These are phyloP conservation scores for Lophura nycthemera DNA, from an alignment of 2,113 vertebrate species.

Conservation along the genomic window DNA sequence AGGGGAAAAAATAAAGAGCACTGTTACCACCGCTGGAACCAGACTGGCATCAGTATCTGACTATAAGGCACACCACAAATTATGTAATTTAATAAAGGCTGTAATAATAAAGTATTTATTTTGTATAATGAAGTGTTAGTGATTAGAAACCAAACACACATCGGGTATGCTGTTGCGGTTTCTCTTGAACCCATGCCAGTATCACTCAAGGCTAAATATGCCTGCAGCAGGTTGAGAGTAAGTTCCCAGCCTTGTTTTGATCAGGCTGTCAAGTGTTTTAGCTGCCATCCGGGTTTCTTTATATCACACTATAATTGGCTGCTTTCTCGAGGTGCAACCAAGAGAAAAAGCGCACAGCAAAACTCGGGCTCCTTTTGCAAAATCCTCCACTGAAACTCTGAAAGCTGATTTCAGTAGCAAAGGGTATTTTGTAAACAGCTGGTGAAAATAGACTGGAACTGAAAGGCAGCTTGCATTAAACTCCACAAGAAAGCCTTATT, in stretches of 20 bases:
- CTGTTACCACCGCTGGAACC: background rate
- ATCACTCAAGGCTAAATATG: slow-evolving; percentile 73
- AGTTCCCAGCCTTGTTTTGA: slow-evolving; percentile 73
- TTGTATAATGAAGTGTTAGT: slow-evolving; percentile 76
- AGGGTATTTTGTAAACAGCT: slow-evolving; percentile 75
- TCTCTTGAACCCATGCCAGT: slow-evolving; percentile 74
- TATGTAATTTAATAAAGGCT: slow-evolving; percentile 72
- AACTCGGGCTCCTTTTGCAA: slow-evolving; percentile 31
- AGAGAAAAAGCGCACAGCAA: slow-evolving; percentile 33
- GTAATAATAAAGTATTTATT: slow-evolving; percentile 78
- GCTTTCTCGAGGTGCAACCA: slow-evolving; percentile 70
- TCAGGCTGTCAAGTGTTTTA: slow-evolving; percentile 71
- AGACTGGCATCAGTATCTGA: slow-evolving; percentile 57
- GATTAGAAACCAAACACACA: slow-evolving; percentile 75
- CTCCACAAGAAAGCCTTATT: slow-evolving; percentile 63
- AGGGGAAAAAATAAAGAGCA: background rate
- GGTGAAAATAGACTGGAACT: slow-evolving; percentile 65
- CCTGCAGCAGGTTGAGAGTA: slow-evolving; percentile 66
- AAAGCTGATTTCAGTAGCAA: slow-evolving; percentile 71
- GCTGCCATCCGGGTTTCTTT: slow-evolving; percentile 69
- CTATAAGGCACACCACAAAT: slow-evolving; percentile 54
- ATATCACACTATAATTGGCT: slow-evolving; percentile 73
- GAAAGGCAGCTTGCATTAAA: slow-evolving; percentile 71
- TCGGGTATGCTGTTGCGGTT: slow-evolving; percentile 67
- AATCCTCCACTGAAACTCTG: slow-evolving; percentile 46